Percentiles rank a stretch among this genome's conserved stretches.
Conservation (phyloP, 2,113 vertebrate genomes). For the Octodon degus region DNA sequence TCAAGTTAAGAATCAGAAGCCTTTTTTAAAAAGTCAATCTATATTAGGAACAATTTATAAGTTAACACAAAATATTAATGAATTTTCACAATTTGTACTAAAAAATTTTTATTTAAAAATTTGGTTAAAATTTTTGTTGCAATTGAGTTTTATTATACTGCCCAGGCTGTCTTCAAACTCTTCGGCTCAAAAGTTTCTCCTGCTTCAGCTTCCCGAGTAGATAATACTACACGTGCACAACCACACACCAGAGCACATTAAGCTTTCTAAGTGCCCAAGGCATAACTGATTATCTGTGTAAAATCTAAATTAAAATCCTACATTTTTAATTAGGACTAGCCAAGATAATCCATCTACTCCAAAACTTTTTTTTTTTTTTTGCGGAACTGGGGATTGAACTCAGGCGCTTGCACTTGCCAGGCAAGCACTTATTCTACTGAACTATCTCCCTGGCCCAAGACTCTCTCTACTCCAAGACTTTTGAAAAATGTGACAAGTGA, state of each 20-base stretch:
- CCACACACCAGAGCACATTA: neutral
- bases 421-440: too few species aligned
- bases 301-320: constrained; percentile 33
- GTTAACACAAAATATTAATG: constrained; percentile 17
- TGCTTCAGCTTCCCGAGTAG: neutral
- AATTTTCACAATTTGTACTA: neutral
- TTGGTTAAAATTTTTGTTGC: neutral
- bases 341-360: neutral
- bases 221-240: neutral
- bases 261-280: constrained; percentile 15
- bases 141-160: neutral
- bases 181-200: neutral
- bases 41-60: constrained; percentile 4
- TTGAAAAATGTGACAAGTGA: neutral
- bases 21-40: neutral
- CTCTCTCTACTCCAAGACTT: neutral
- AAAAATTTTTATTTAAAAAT: neutral
- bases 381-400: too few species aligned
- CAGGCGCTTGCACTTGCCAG: too few species aligned
- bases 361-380: too few species aligned
- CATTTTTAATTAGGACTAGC: neutral
- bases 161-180: neutral
- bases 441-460: too few species aligned
- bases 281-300: neutral
- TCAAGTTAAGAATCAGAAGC: constrained; percentile 40